phyloP scores from a whole-genome alignment of 2,888 invertebrate species.

The Azorinus chamasolen region DNA sequence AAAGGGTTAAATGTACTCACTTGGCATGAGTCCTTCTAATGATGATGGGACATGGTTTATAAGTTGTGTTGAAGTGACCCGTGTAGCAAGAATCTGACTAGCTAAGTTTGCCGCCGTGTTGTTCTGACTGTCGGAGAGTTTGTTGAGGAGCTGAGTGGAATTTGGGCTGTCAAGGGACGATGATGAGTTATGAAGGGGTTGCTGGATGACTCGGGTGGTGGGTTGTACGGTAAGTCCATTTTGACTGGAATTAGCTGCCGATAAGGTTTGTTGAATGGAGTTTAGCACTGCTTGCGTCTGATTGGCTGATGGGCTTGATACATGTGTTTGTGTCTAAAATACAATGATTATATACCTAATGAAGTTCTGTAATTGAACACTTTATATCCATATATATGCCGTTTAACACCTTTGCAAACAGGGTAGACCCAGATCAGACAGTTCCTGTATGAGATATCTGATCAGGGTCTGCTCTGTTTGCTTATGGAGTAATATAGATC shows the following conservation, averaged over 20 bases:
- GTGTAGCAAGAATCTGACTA: conserved; percentile 63
- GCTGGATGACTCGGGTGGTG: conserved; percentile 48
- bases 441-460: no score
- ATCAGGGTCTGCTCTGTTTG: no score
- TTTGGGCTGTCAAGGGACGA: conserved; percentile 42
- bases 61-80: conserved; percentile 62
- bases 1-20: conserved; percentile 78
- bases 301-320: conserved; percentile 63
- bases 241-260: conserved; percentile 55
- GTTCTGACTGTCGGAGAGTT: conserved; percentile 56
- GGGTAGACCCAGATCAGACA: no score
- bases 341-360: no score
- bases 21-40: conserved; percentile 79
- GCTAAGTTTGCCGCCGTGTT: conserved; percentile 56
- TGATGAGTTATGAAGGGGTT: conserved; percentile 45
- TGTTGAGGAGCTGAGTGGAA: conserved; percentile 49
- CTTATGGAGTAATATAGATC: no score
- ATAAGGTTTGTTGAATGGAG: conserved; percentile 66
- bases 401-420: no score
- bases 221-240: conserved; percentile 58
- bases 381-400: no score
- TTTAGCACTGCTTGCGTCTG: conserved; percentile 68
- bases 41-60: conserved; percentile 67
- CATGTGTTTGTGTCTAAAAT: conserved; percentile 29
- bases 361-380: no score